These are phyloP conservation scores for Hydrophis major DNA, from an alignment of 2,797 vertebrate genomes.

Conservation along the genomic window DNA sequence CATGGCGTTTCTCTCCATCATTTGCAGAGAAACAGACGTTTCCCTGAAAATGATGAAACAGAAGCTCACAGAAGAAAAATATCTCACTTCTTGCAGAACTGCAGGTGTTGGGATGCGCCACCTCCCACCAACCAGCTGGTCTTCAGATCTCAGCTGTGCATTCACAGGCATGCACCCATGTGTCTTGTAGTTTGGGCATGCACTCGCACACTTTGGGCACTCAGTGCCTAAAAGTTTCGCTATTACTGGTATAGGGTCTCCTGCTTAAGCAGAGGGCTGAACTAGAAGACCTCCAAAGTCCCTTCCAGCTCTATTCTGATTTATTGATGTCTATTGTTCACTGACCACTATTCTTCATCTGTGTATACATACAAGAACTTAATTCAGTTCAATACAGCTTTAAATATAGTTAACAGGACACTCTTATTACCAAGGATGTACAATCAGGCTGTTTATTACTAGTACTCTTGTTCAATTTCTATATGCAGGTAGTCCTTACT, in stretches of 20 bases:
- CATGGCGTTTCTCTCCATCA: too few relatives aligned
- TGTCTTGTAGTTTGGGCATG: too few relatives aligned
- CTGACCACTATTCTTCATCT: not conserved
- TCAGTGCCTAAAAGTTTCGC: too few relatives aligned
- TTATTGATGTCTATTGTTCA: not conserved
- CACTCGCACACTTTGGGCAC: too few relatives aligned
- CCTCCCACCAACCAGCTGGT: too few relatives aligned
- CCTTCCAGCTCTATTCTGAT: not conserved
- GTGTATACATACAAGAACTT: not conserved
- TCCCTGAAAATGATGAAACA: too few relatives aligned
- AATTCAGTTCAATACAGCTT: not conserved
- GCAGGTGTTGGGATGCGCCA: too few relatives aligned
- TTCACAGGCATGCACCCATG: too few relatives aligned
- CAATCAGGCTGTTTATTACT: not conserved
- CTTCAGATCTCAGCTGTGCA: too few relatives aligned
- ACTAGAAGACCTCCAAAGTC: not conserved
- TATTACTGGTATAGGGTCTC: not conserved
- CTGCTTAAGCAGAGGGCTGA: not conserved
- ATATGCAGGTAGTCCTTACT: not conserved
- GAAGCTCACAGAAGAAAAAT: too few relatives aligned
- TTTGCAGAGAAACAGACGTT: too few relatives aligned
- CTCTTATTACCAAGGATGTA: not conserved
- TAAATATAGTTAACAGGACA: not conserved
- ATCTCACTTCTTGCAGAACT: too few relatives aligned
- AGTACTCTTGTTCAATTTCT: not conserved